Evolutionary conservation across 2,113 vertebrate genomes (phyloP), one percentile per base, ranked within the genome.

Genomic region (Cercopithecus mona): DNA sequence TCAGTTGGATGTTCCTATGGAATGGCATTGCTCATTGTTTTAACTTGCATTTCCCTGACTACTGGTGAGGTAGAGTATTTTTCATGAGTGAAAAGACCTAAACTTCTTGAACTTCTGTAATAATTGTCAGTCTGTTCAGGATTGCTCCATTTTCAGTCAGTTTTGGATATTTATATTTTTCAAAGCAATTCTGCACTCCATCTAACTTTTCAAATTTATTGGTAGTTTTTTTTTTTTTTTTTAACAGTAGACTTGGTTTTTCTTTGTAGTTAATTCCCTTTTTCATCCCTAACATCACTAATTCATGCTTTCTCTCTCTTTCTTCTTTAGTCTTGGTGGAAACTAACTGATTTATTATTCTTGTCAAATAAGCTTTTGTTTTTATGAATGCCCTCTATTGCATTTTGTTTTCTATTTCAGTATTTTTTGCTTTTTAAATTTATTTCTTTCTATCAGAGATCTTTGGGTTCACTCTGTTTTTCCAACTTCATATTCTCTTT

Each of bases 401-500:
- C 5, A 30, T 72, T 89, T 96, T 68, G 50, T 78, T 87, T 79
- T 78, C n/a, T 82, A 72, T 70, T 88, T 85, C 1, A 48, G n/a
- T 43, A 81, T 1, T 86, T 70, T 18, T 2, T 61, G 27, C 16
- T 92, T 84, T 78, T 79, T 32, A 9, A 43, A 82, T 64, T 93
- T 57, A 22, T 81, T 93, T 97, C 14, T 85, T 93, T 79, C 35
- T 13, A 79, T 38, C 22, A 57, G 57, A 78, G 43, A 78, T 90
- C 30, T 89, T 70, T 84, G 38, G 80, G 43, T 85, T 86, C 50
- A 87, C n/a, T 43, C 22, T 86, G 43, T 25, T 92, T 97, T 92
- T 72, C 32, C 70, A 81, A 87, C 30, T 91, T 91, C 59, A 48
- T 48, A 40, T 18, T 7, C 22, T 70, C 72, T 85, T 40, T 88